Evolutionary conservation across 2,888 invertebrate species (phyloP), one percentile per base, ranked within the genome.

Genomic region (Frankliniella intonsa): DNA sequence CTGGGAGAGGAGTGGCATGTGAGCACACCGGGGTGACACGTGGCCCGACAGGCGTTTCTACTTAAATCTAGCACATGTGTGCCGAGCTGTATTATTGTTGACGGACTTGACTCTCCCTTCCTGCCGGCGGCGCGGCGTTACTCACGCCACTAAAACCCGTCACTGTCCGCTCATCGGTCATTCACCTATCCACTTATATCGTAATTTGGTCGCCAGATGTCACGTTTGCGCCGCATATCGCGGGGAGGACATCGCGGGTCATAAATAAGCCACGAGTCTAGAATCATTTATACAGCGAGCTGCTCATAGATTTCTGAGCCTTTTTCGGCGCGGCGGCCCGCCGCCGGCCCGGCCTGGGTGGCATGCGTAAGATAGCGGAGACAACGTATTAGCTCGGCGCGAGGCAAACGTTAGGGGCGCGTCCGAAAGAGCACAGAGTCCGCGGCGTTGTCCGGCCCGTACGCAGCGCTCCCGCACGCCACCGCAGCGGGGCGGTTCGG

Each of bases 131-230:
- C 38, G 5, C 38, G 2, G 38, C 38, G 38, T 38, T 38, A 38
- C 38, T 38, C 38, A 38, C 38, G n/a, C n/a, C n/a, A n/a, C n/a
- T n/a, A n/a, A n/a, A n/a, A n/a, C n/a, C n/a, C n/a, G 2, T 38
- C 38, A 38, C 38, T 38, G 38, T 38, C 38, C 38, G 5, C 5
- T 38, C 38, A 38, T 10, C 62, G 62, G 17, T n/a, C 62, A 14
- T 17, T 62, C 62, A 62, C 62, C 62, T 62, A 14, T 7, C 62
- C 17, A 62, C 14, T 62, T 62, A 62, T 62, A n/a, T 62, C 62
- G 62, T 62, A 62, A 62, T 62, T 62, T 62, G 62, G 62, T 62
- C 17, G 62, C 62, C 62, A 62, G 62, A 62, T 62, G 62, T 62
- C 19, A 62, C 62, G 62, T 62, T 62, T 62, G 17, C 62, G 62